Percentiles rank a stretch among this genome's conserved stretches.
Evolutionary conservation across 2,113 vertebrate species (phyloP).

Genomic region (Colinus virginianus): DNA sequence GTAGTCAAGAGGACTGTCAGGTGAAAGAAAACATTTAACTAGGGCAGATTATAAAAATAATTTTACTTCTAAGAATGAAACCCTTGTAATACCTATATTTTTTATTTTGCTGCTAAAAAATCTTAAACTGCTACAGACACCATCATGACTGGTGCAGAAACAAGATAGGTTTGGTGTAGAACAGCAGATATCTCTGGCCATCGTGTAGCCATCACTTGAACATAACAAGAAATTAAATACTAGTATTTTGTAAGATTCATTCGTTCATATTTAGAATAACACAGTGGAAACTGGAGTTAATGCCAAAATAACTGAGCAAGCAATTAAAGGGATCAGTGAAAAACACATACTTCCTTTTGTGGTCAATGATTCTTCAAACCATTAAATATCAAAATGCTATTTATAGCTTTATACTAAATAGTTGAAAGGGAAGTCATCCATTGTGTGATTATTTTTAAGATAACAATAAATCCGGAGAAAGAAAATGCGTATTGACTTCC

Average conservation of each 20-base stretch:
- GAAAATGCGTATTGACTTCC: constrained; percentile 14
- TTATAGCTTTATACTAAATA: constrained; percentile 6
- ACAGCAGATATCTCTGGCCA: background rate
- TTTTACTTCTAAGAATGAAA: background rate
- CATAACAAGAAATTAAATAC: background rate
- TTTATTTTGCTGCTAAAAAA: background rate
- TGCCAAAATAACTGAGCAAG: background rate
- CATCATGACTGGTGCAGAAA: background rate
- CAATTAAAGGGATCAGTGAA: background rate
- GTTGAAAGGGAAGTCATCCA: background rate
- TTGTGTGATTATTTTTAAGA: constrained; percentile 35
- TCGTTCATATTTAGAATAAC: background rate
- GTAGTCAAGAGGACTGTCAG: background rate
- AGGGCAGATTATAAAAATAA: background rate
- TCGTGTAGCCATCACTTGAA: background rate
- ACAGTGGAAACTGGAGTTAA: background rate
- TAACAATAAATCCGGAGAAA: constrained; percentile 3
- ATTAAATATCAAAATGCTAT: constrained; percentile 53
- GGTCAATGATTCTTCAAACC: background rate
- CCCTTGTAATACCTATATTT: background rate
- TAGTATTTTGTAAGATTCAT: background rate
- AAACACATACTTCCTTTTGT: background rate
- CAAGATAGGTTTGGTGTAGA: background rate
- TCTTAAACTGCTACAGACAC: background rate
- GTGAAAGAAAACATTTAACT: background rate